Evolutionary conservation across 2,888 invertebrate species (phyloP).

Genomic region (Athetis lepigone): DNA sequence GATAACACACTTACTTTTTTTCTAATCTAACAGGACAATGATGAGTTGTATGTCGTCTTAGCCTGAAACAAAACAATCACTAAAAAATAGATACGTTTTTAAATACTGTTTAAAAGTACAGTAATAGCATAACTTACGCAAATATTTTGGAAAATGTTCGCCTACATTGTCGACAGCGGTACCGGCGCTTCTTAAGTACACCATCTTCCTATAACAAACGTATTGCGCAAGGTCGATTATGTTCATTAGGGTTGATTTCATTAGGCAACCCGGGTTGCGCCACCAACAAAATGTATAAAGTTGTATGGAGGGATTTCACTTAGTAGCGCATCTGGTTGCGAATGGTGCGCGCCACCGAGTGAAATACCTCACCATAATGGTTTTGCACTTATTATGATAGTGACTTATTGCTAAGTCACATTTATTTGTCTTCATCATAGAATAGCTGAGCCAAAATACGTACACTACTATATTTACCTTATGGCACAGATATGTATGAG

Average conservation of each 20-base stretch:
- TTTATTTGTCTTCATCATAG: too few relatives aligned
- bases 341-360: too few relatives aligned
- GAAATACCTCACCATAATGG: too few relatives aligned
- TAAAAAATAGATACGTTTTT: background rate
- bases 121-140: constrained; percentile 68
- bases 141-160: constrained; percentile 73
- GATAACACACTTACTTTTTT: constrained; percentile 55
- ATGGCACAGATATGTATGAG: constrained; percentile 70
- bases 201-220: constrained; percentile 58
- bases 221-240: too few relatives aligned
- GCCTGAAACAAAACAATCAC: constrained; percentile 59
- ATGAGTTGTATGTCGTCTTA: constrained; percentile 71
- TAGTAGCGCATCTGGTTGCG: too few relatives aligned
- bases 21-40: constrained; percentile 69
- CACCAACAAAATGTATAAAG: too few relatives aligned
- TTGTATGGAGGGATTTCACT: too few relatives aligned
- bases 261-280: too few relatives aligned
- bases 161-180: constrained; percentile 74
- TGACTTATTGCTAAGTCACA: too few relatives aligned
- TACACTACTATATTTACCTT: constrained; percentile 66
- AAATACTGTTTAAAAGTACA: background rate
- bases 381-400: too few relatives aligned
- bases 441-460: too few relatives aligned
- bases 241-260: too few relatives aligned
- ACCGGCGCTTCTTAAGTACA: constrained; percentile 53